Conservation (phyloP, 2,888 invertebrate species). For the Eledona agricola region DNA sequence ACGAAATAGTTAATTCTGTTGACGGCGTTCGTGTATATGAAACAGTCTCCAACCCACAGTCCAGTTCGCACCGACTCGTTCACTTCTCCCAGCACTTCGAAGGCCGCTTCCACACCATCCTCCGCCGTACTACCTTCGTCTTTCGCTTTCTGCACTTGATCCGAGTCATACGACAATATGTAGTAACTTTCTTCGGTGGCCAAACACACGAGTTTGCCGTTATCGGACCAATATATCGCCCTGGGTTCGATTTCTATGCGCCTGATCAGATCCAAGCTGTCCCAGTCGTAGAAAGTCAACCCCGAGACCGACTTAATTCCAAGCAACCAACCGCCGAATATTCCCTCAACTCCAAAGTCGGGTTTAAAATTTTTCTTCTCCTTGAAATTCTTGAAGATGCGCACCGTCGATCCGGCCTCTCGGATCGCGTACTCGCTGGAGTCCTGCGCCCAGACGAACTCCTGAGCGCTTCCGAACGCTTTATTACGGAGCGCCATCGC, state of each 20-base stretch:
- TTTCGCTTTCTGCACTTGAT: constrained; percentile 79
- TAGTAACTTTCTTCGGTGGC: constrained; percentile 97
- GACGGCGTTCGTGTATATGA: constrained; percentile 97
- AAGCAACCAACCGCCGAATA: constrained; percentile 59
- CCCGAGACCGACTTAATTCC: constrained; percentile 91
- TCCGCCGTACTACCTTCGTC: constrained; percentile 84
- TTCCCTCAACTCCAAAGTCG: constrained; percentile 95
- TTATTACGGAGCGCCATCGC: constrained; percentile 99
- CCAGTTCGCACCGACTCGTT: constrained; percentile 94
- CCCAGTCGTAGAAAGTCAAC: constrained; percentile 98
- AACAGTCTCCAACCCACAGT: constrained; percentile 98
- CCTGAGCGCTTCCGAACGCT: constrained; percentile 97
- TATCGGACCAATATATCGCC: constrained; percentile 97
- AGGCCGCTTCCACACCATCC: constrained; percentile 95
- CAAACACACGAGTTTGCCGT: constrained; percentile 90
- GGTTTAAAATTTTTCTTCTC: constrained; percentile 95
- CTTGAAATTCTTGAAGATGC: constrained; percentile 98
- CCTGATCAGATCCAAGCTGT: constrained; percentile 87
- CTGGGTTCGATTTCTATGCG: constrained; percentile 96
- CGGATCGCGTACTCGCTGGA: constrained; percentile 88
- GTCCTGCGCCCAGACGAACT: constrained; percentile 99
- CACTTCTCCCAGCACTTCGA: constrained; percentile 96
- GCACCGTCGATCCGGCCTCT: constrained; percentile 89
- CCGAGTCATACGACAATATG: constrained; percentile 87
- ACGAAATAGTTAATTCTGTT: constrained; percentile 99